These are phyloP conservation scores for Orthosia gothica DNA, from an alignment of 2,888 invertebrate genomes.

Conservation along the genomic window DNA sequence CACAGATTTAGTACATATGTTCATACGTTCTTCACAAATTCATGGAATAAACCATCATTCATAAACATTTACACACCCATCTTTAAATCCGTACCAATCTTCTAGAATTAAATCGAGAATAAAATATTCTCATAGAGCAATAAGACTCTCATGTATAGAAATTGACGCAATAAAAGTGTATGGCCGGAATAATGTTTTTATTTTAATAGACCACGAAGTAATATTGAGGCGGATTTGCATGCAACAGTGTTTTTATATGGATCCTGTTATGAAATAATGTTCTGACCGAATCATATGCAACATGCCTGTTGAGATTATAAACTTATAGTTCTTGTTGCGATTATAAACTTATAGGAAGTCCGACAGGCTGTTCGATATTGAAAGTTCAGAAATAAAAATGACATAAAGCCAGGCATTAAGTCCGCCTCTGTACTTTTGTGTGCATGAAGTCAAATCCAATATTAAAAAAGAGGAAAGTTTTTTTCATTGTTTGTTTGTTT, in stretches of 20 bases:
- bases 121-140: conserved; percentile 26
- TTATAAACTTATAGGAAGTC: background rate
- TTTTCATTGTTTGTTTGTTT: no score
- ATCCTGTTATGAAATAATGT: conserved; percentile 23
- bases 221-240: conserved; percentile 49
- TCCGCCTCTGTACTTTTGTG: no score
- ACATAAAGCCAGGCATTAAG: no score
- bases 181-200: conserved; percentile 53
- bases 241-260: conserved; percentile 55
- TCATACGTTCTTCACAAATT: background rate
- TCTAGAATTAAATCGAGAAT: conserved; percentile 19
- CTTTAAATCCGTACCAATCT: conserved; percentile 24
- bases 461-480: no score
- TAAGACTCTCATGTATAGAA: conserved; percentile 43
- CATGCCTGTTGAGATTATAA: conserved; percentile 9
- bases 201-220: conserved; percentile 51
- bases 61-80: background rate
- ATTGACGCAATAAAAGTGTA: conserved; percentile 49
- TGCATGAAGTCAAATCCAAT: no score
- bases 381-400: conserved; percentile 3
- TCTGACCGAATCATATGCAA: conserved; percentile 17
- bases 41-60: conserved; percentile 1
- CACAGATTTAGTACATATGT: background rate
- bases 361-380: background rate
- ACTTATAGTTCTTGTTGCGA: background rate